Evolutionary conservation across 2,797 vertebrate species (phyloP).

Genomic region (Pangasius krempfi): DNA sequence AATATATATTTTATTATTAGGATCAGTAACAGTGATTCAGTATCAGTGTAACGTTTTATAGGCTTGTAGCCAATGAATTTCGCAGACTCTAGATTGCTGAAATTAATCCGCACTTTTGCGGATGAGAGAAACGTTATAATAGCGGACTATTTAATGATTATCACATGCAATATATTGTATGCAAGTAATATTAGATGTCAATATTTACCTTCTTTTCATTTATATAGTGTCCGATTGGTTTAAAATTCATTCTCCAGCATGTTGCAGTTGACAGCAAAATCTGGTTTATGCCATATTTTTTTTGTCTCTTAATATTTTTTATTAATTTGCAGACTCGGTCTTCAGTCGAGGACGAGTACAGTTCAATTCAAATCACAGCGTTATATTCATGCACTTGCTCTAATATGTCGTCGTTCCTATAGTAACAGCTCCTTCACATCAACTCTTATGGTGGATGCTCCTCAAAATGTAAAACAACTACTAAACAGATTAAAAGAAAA

Average conservation of each 20-base stretch:
- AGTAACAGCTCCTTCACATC: neutral
- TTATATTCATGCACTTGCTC: neutral
- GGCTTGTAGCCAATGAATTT: neutral
- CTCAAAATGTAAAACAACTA: neutral
- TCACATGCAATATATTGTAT: neutral
- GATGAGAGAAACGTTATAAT: neutral
- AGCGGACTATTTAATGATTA: neutral
- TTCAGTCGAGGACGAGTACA: neutral
- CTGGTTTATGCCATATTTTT: neutral
- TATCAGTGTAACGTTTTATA: neutral
- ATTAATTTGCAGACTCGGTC: no score
- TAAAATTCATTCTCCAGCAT: neutral
- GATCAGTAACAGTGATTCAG: neutral
- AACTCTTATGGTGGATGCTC: no score
- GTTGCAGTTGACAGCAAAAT: neutral
- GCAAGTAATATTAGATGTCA: neutral
- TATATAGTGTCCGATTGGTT: neutral
- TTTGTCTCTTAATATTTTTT: neutral
- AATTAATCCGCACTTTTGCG: neutral
- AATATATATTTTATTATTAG: neutral
- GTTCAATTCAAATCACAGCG: no score
- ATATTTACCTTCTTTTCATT: neutral
- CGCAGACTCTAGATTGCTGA: neutral
- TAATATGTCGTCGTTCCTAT: neutral
- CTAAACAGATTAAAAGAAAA: neutral